Evolutionary conservation across 2,888 invertebrate species (phyloP).

Genomic region (Drosophila gaucha): DNA sequence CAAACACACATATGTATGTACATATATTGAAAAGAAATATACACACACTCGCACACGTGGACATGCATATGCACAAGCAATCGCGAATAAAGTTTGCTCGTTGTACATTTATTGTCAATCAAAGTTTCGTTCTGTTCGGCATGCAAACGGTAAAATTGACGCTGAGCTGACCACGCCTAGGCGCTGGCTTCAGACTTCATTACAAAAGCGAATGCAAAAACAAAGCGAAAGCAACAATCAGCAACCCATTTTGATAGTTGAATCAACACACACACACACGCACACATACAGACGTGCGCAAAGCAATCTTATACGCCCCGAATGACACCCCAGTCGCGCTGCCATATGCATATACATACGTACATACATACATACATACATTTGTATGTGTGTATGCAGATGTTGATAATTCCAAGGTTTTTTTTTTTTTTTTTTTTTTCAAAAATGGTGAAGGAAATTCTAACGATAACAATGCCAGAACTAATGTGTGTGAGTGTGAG

Average conservation of each 20-base stretch:
- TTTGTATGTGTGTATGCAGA: conserved; percentile 44
- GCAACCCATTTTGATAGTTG: conserved; percentile 59
- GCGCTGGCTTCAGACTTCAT: conserved; percentile 28
- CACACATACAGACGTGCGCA: conserved; percentile 15
- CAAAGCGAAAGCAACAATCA: conserved; percentile 28
- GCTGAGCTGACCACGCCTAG: conserved; percentile 52
- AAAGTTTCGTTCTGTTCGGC: not conserved
- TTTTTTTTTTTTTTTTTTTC: conserved; percentile 37
- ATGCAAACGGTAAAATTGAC: conserved; percentile 6
- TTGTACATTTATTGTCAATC: not conserved
- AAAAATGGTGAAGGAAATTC: conserved; percentile 71
- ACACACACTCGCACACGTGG: too few relatives aligned
- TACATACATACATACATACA: conserved; percentile 2
- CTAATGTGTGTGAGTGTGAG: conserved; percentile 38
- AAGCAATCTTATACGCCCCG: conserved; percentile 40
- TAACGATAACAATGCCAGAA: conserved; percentile 46
- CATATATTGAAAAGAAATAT: not conserved
- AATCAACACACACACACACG: conserved; percentile 28
- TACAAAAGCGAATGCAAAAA: conserved; percentile 25
- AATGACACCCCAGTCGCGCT: conserved; percentile 41
- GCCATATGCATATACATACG: conserved; percentile 2
- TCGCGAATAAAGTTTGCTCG: not conserved
- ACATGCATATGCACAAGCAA: not conserved
- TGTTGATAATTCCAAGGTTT: conserved; percentile 52
- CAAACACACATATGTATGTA: not conserved